Conservation (phyloP, 2,888 invertebrate species). For the Timandra comae region DNA sequence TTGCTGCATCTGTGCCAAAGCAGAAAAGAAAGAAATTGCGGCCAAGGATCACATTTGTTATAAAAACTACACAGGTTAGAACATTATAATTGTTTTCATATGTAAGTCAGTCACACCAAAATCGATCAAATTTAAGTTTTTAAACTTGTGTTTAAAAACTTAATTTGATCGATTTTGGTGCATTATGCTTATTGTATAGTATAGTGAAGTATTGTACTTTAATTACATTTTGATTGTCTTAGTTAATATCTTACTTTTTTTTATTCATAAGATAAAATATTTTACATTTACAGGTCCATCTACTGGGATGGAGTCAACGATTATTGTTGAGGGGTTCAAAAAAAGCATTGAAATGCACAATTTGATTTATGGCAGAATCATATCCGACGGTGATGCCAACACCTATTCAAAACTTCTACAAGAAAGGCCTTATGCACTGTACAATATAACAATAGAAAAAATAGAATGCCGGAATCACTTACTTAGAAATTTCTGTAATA, state of each 20-base stretch:
- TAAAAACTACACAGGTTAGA: slow-evolving; percentile 12
- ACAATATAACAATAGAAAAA: slow-evolving; percentile 5
- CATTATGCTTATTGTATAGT: background rate
- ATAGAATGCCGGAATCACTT: slow-evolving; percentile 8
- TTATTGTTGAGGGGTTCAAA: slow-evolving; percentile 6
- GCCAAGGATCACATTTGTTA: slow-evolving; percentile 11
- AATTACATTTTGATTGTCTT: background rate
- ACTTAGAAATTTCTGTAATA: background rate
- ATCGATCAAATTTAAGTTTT: too few species aligned
- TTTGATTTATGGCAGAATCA: too few species aligned
- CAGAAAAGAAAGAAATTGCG: slow-evolving; percentile 5
- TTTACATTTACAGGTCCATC: too few species aligned
- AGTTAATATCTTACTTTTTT: too few species aligned
- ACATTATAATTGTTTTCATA: background rate
- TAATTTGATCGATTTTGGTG: background rate
- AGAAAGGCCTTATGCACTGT: slow-evolving; percentile 4
- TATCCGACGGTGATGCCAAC: slow-evolving; percentile 7
- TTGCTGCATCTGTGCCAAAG: slow-evolving; percentile 17
- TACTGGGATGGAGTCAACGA: slow-evolving; percentile 9
- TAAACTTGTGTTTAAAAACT: background rate
- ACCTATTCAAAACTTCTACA: slow-evolving; percentile 5
- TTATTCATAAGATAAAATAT: background rate
- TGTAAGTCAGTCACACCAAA: background rate
- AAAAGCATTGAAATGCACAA: slow-evolving; percentile 1
- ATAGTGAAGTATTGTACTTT: too few species aligned